Evolutionary conservation across 2,888 invertebrate species (phyloP).

Genomic region (Polydrusus pterygomalis): DNA sequence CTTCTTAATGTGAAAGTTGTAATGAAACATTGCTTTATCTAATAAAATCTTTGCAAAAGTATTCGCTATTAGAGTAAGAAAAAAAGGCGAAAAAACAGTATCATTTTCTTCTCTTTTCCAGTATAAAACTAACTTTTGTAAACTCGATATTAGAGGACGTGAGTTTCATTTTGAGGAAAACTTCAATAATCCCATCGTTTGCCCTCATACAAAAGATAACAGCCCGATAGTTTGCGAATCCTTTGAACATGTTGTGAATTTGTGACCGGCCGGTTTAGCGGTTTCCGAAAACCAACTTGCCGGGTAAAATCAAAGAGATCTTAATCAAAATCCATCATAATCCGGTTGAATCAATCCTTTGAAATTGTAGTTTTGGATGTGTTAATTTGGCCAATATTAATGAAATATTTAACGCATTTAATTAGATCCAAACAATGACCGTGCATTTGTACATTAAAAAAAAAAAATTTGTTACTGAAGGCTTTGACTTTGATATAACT

Average conservation of each 20-base stretch:
- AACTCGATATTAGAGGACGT: conserved; percentile 56
- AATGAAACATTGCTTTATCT: not conserved
- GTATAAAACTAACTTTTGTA: conserved; percentile 50
- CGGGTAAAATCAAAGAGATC: conserved; percentile 25
- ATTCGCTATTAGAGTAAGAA: not conserved
- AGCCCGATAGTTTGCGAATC: conserved; percentile 59
- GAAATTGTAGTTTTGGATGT: conserved; percentile 18
- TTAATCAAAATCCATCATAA: conserved; percentile 28
- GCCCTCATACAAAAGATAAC: conserved; percentile 60
- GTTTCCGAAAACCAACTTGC: conserved; percentile 29
- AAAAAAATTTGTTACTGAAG: no score
- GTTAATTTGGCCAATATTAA: conserved; percentile 12
- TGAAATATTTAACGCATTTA: not conserved
- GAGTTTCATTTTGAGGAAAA: conserved; percentile 57
- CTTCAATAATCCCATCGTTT: conserved; percentile 61
- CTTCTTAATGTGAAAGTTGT: no score
- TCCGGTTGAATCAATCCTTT: conserved; percentile 22
- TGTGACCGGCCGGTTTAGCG: conserved; percentile 44
- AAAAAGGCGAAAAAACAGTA: not conserved
- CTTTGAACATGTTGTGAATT: conserved; percentile 62
- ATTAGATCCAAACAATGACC: not conserved
- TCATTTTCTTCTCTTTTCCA: conserved; percentile 19
- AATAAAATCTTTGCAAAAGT: not conserved
- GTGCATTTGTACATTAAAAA: no score
- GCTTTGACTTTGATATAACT: no score